Evolutionary conservation across 1,140 invertebrate species (phyloP), one percentile per base, ranked within the genome.

Genomic region (Heliconius congener): DNA sequence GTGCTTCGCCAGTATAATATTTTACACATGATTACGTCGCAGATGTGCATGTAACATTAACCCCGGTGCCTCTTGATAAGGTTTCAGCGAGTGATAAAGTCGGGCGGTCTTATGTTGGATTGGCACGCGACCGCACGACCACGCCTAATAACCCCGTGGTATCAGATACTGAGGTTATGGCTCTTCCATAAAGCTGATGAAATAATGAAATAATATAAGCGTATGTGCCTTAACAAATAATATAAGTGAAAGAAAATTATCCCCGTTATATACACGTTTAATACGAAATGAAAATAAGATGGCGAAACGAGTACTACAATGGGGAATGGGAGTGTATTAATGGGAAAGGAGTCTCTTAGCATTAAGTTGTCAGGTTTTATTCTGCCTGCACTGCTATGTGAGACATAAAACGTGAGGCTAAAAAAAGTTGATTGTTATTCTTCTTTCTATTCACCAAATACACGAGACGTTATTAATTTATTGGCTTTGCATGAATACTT

Each of bases 101-200:
- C 83, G 72, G 74, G 76, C 80, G 82, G 78, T 89, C 90, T 90
- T 89, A 91, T 86, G 89, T 83, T 83, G 87, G 74, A 73, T 71
- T 70, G 85, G 89, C 91, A 93, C 90, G 91, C 89, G 91, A 91
- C 88, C 87, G 82, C 85, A 88, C 76, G 76, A 82, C 78, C 78
- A 76, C 86, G 82, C 84, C 76, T 75, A 70, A 75, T 71, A 73
- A 73, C 79, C 83, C 73, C 85, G 86, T 82, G 88, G 83, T 85
- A 87, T 86, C 84, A 82, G 81, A 78, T 78, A 80, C 84, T 84
- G 81, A 80, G 83, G 77, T 85, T 82, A 81, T 84, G 76, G 84
- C 85, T 79, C 66, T 70, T 72, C 71, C 71, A 72, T 42, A 66
- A 66, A 66, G 60, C 60, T 66, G 23, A 66, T 66, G 60, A 66